Evolutionary conservation across 2,113 vertebrate genomes (phyloP), one percentile per base, ranked within the genome.

Genomic region (Nesogale talazaci): DNA sequence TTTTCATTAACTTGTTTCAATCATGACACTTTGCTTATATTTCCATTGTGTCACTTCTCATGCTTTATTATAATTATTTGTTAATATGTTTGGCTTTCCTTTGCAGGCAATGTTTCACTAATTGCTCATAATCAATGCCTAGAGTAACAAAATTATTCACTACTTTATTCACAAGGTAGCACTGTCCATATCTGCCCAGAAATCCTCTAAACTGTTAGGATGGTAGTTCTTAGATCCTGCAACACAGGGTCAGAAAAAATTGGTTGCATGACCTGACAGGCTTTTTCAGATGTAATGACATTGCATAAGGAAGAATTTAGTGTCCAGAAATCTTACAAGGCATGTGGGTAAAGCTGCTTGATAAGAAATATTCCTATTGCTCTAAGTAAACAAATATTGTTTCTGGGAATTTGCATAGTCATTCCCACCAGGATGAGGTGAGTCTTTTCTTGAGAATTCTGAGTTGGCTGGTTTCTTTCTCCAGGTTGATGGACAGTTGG

Each of bases 1-100:
- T 81, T 92, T 11, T 10, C 40, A 36, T 80, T 75, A 7, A 46
- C 22, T 80, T n/a, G 34, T 0, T 80, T 89, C 76, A 77, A 42
- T 4, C 11, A 14, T 17, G 72, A 27, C 22, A 69, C 31, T 83
- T 88, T 86, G 2, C 61, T 85, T 8, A 29, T 27, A 65, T 82
- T 90, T 80, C 5, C 38, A 25, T 8, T 61, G 38, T 86, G 12
- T 78, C 17, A 52, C 36, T 94, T 89, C 22, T 90, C 19, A 65
- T 92, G 36, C 57, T 88, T 61, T 57, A 83, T 87, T 77, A 34
- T 82, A 82, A 52, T 82, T 92, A 14, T 20, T 76, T 27, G 16
- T 91, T 81, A 92, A 63, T 6, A 70, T 46, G 23, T 8, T 16
- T 61, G 3, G 42, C n/a, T 63, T 80, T 88, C 61, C 84, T 25